phyloP scores from a whole-genome alignment of 2,797 vertebrate species.

The Urocyon cinereoargenteus region DNA sequence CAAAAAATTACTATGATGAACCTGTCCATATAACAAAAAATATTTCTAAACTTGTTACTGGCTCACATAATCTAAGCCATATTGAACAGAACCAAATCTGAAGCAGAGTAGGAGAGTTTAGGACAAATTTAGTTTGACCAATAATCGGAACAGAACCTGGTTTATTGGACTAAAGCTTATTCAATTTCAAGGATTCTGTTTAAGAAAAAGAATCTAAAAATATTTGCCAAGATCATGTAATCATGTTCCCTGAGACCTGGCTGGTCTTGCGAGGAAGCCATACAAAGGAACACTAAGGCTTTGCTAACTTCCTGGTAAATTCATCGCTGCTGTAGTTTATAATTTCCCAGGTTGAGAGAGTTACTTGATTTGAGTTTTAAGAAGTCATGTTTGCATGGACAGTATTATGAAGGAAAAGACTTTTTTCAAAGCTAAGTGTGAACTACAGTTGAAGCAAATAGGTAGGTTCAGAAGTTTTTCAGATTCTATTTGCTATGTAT shows the following conservation, averaged over 20 bases:
- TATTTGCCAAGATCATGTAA: not conserved
- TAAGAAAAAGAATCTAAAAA: constrained; percentile 28
- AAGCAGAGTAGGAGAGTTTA: not conserved
- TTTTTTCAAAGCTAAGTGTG: not conserved
- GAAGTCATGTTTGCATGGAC: constrained; percentile 38
- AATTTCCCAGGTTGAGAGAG: not conserved
- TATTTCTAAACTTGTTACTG: not conserved
- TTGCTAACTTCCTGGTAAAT: not conserved
- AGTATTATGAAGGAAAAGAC: not conserved
- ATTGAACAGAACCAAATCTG: not conserved
- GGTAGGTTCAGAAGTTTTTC: not conserved
- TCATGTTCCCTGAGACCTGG: not conserved
- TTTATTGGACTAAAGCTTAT: not conserved
- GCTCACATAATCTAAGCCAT: not conserved
- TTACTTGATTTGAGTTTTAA: not conserved
- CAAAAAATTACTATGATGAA: not conserved
- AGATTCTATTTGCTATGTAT: not conserved
- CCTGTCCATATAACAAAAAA: not conserved
- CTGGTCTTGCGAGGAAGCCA: not conserved
- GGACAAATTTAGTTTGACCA: not conserved
- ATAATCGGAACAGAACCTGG: not conserved
- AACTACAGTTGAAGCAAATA: not conserved
- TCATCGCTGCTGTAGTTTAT: not conserved
- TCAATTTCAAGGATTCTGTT: not conserved
- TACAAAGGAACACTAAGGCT: not conserved